phyloP scores from a whole-genome alignment of 2,888 invertebrate genomes.

The Fabriciana adippe region DNA sequence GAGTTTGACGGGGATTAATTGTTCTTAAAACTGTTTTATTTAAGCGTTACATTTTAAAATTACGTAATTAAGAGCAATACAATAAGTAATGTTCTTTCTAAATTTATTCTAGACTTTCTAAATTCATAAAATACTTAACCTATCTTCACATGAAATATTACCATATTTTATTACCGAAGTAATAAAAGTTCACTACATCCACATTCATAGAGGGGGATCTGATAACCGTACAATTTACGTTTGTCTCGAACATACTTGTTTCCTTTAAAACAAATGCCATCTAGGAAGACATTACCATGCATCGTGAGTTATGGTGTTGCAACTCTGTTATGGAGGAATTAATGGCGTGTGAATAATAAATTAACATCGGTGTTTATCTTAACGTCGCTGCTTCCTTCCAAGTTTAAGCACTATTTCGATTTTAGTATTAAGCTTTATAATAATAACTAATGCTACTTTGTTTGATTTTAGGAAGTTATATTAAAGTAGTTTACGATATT shows the following conservation, averaged over 20 bases:
- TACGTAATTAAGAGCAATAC: neutral
- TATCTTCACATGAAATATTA: too few species aligned
- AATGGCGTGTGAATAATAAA: slow-evolving; percentile 74
- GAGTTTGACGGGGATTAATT: slow-evolving; percentile 5
- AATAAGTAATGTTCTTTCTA: too few species aligned
- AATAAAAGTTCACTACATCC: neutral
- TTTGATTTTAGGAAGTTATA: too few species aligned
- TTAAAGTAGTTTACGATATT: too few species aligned
- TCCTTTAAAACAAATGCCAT: slow-evolving; percentile 30
- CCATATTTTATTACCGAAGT: neutral
- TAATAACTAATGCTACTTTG: neutral
- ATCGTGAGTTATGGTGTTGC: slow-evolving; percentile 56
- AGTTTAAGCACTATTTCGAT: slow-evolving; percentile 36
- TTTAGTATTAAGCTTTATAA: slow-evolving; percentile 19
- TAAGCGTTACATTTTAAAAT: neutral
- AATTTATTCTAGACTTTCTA: too few species aligned
- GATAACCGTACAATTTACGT: slow-evolving; percentile 5
- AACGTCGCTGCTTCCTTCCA: slow-evolving; percentile 60
- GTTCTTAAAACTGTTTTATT: slow-evolving; percentile 12
- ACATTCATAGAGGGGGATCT: neutral
- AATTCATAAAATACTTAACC: too few species aligned
- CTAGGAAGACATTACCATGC: slow-evolving; percentile 55
- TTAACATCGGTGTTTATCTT: slow-evolving; percentile 70
- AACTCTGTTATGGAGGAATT: slow-evolving; percentile 54
- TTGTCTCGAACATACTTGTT: slow-evolving; percentile 12